Base-by-base conservation (phyloP, 2,113 vertebrate species). In the Ochotona princeps region DNA sequence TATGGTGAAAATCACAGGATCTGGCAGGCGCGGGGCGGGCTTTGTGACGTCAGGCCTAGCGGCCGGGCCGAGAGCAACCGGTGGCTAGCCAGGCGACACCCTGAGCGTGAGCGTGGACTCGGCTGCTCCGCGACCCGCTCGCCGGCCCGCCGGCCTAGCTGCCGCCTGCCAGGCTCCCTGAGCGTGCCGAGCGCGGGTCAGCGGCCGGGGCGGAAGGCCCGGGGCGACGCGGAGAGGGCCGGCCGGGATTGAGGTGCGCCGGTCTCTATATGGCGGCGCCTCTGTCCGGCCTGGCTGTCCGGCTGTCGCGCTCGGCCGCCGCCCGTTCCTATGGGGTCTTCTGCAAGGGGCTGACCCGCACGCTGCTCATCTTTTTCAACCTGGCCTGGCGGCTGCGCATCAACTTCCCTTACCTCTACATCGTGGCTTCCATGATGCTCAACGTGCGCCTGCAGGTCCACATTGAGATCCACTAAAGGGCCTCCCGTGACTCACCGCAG, bases 361-460 rank as follows among this genome's bases (percentile, higher is more conserved):
- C 99, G 93, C 98, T 99, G 93, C 98, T 99, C 96, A 99, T 99
- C 96, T 99, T 99, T 98, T 99, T 99, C 97, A 98, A 99, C 97
- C 97, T 99, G 95, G 99, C 99, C 94, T 99, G 99, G 38, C 38
- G 38, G 38, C 38, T 44, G 38, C 38, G 38, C 38, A 44, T 44
- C 38, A 44, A 44, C 38, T 99, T 99, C 97, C 99, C 99, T 1
- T 99, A 99, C 81, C 98, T 99, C 91, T 99, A 99, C 97, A 98
- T 99, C 90, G 99, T 99, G 89, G 98, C 99, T 73, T 99, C 99
- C 90, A 99, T 99, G 99, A 99, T 99, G 98, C 99, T 99, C 90
- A 99, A 99, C 94, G 99, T 99, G 96, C 98, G 99, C 94, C 97
- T 99, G 87, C 99, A 99, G 99, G 99, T 99, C 38, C 38, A 44